phyloP scores from a whole-genome alignment of 2,113 vertebrate genomes.

The Gymnarchus niloticus region DNA sequence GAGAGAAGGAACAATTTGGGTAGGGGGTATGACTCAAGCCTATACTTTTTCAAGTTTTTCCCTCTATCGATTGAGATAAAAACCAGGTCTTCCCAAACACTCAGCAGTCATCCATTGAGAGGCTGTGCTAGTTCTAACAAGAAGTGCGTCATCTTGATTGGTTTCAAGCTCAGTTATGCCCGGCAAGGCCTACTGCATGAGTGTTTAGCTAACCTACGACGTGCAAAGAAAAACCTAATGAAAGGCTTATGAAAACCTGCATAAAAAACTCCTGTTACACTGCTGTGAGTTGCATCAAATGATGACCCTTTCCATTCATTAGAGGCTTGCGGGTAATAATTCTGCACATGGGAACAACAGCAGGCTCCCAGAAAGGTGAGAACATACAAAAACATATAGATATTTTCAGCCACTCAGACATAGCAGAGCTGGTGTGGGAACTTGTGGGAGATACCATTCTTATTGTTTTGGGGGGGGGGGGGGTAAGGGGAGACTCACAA shows the following conservation, averaged over 20 bases:
- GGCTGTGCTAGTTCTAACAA: constrained; percentile 61
- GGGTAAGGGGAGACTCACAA: constrained; percentile 71
- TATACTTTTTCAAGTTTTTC: not conserved
- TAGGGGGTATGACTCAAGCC: not conserved
- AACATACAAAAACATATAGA: not conserved
- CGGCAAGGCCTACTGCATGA: not conserved
- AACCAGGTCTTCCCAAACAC: not conserved
- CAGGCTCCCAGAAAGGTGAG: not conserved
- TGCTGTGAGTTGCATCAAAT: not conserved
- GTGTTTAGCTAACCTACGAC: not conserved
- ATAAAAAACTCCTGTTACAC: not conserved
- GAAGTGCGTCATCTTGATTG: constrained; percentile 57
- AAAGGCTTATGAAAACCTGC: constrained; percentile 55
- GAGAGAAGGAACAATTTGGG: not conserved
- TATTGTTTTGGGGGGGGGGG: not conserved
- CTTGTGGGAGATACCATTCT: not conserved
- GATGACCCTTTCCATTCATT: not conserved
- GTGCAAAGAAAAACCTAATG: too few relatives aligned
- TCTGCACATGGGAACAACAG: not conserved
- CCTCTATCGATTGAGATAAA: not conserved
- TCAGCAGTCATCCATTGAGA: constrained; percentile 11
- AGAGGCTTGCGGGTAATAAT: not conserved
- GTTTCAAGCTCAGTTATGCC: constrained; percentile 62
- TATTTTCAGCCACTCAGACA: not conserved
- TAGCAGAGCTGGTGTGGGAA: not conserved